Conservation (phyloP, 2,797 vertebrate species). For the Bothrops alternatus region DNA sequence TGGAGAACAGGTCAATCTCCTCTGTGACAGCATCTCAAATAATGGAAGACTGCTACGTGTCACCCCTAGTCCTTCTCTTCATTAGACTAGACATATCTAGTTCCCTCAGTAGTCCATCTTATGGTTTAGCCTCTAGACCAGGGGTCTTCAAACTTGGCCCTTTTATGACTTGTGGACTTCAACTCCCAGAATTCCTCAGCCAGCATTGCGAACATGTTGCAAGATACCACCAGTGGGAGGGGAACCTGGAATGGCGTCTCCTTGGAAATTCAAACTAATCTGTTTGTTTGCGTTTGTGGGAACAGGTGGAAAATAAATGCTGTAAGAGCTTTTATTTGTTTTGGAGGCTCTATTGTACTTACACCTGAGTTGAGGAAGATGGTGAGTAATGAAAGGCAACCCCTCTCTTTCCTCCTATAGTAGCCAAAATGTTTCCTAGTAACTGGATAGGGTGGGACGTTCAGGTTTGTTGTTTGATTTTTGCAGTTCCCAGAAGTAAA, state of each 20-base stretch:
- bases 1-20: not conserved
- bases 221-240: not conserved
- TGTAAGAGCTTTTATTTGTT: constrained; percentile 62
- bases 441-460: not conserved
- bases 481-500: not conserved
- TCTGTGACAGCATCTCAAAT: not conserved
- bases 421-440: not conserved
- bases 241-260: constrained; percentile 36
- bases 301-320: constrained; percentile 53
- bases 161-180: too few relatives aligned
- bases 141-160: too few relatives aligned
- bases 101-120: too few relatives aligned
- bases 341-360: constrained; percentile 64
- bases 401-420: not conserved
- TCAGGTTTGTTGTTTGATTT: not conserved
- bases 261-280: constrained; percentile 50
- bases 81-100: not conserved
- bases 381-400: constrained; percentile 22
- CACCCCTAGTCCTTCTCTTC: not conserved
- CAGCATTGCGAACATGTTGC: constrained; percentile 24
- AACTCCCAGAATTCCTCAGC: too few relatives aligned
- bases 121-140: too few relatives aligned
- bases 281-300: constrained; percentile 28
- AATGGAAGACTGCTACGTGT: not conserved
- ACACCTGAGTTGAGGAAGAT: constrained; percentile 57